Conservation (phyloP, 1,140 invertebrate species). For the Panagrolaimus sp. region DNA sequence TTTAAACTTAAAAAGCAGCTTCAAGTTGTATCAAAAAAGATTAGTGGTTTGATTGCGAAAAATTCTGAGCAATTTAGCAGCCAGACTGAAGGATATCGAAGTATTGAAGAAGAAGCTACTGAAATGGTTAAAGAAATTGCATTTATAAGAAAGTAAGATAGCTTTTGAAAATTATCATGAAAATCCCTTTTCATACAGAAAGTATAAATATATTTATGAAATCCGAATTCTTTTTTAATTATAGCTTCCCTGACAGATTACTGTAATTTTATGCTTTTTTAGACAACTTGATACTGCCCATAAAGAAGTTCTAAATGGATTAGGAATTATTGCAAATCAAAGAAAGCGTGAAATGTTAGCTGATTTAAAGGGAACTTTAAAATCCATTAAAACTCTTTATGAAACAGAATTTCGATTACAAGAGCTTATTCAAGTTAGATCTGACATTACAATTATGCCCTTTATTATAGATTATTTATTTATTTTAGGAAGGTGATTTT, state of each 20-base stretch:
- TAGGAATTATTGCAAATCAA: constrained; percentile 34
- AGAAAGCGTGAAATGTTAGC: constrained; percentile 25
- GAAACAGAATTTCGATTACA: constrained; percentile 34
- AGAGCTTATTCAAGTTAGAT: constrained; percentile 37
- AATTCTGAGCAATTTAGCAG: constrained; percentile 34
- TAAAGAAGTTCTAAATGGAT: constrained; percentile 5
- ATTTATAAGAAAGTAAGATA: constrained; percentile 32
- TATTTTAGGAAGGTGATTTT: constrained; percentile 49
- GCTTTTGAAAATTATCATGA: not conserved
- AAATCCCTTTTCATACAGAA: not conserved
- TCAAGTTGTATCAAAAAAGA: constrained; percentile 46
- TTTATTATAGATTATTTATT: not conserved
- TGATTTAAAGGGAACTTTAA: constrained; percentile 27
- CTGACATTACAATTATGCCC: not conserved
- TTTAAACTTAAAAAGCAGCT: constrained; percentile 45
- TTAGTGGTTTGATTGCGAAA: constrained; percentile 39
- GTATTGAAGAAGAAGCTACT: constrained; percentile 27
- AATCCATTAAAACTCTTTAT: constrained; percentile 27
- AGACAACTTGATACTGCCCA: constrained; percentile 20
- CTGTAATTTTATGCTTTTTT: not conserved
- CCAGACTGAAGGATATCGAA: constrained; percentile 38
- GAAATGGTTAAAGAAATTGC: constrained; percentile 26
- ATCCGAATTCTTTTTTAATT: too few species aligned
- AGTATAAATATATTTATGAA: too few species aligned
- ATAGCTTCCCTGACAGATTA: too few species aligned